Percentiles rank a stretch among this genome's conserved stretches.
These are phyloP conservation scores for Oreocharis arfaki DNA, from an alignment of 2,113 vertebrate genomes.

Conservation along the genomic window DNA sequence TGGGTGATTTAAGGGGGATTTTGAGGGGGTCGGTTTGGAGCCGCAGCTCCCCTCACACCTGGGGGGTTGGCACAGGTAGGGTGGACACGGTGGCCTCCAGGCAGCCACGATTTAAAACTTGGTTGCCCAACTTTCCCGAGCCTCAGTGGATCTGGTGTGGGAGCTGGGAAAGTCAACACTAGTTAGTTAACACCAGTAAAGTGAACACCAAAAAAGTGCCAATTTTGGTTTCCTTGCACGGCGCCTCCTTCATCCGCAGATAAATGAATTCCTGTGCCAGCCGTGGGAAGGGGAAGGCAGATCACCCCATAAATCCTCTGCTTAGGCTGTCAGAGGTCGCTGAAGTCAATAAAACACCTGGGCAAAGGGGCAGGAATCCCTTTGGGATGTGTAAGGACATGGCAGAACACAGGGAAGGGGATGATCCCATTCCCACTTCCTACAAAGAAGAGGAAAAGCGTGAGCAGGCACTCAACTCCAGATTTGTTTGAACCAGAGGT, in stretches of 20 bases:
- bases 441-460: not conserved
- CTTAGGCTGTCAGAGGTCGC: not conserved
- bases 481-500: not conserved
- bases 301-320: rapidly evolving
- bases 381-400: not conserved
- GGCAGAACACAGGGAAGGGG: not conserved
- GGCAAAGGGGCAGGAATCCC: not conserved
- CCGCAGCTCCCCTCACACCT: not conserved
- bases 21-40: not conserved
- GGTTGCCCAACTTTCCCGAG: rapidly evolving
- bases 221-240: rapidly evolving
- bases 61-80: not conserved
- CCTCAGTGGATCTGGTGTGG: rapidly evolving
- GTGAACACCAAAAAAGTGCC: rapidly evolving
- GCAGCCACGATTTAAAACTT: rapidly evolving
- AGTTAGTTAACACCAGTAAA: not conserved
- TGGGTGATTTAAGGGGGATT: not conserved
- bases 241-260: rapidly evolving
- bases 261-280: rapidly evolving
- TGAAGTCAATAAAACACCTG: not conserved
- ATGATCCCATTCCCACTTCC: not conserved
- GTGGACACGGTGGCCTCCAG: not conserved
- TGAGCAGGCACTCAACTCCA: too few relatives aligned
- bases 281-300: not conserved
- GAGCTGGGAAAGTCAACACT: not conserved